phyloP scores from a whole-genome alignment of 2,113 vertebrate genomes.

The Ornithorhynchus anatinus region DNA sequence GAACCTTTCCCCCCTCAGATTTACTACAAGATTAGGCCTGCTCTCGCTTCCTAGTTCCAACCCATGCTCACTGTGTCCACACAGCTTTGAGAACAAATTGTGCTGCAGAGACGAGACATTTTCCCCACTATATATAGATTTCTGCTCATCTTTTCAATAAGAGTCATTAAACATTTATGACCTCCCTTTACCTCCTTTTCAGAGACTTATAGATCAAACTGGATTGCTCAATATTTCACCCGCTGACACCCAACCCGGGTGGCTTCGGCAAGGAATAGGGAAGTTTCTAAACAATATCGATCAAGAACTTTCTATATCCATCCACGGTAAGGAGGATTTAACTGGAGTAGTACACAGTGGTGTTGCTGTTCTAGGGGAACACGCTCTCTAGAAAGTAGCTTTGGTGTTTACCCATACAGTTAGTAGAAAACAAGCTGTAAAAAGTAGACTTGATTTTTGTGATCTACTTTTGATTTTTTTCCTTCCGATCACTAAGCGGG shows the following conservation, averaged over 20 bases:
- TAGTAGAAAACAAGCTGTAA: too few species aligned
- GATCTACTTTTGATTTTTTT: too few species aligned
- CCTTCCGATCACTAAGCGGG: too few species aligned
- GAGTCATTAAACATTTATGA: not conserved
- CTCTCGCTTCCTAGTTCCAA: not conserved
- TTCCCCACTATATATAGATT: not conserved
- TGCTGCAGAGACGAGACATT: not conserved
- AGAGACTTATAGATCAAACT: not conserved
- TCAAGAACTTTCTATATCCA: constrained; percentile 34
- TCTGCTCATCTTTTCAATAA: not conserved
- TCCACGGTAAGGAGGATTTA: not conserved
- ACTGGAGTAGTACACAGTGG: too few species aligned
- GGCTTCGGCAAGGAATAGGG: constrained; percentile 10
- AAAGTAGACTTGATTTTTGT: too few species aligned
- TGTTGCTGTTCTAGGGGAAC: too few species aligned
- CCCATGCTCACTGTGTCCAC: not conserved
- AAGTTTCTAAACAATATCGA: constrained; percentile 5
- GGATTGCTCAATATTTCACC: constrained; percentile 26
- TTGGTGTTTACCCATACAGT: too few species aligned
- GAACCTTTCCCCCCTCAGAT: not conserved
- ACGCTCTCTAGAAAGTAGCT: too few species aligned
- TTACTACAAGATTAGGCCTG: not conserved
- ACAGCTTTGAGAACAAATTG: constrained; percentile 1
- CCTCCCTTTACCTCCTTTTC: not conserved
- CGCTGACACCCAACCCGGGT: not conserved